Percentiles rank a stretch among this genome's conserved stretches.
Evolutionary conservation across 2,113 vertebrate species (phyloP).

Genomic region (Hippocampus zosterae): DNA sequence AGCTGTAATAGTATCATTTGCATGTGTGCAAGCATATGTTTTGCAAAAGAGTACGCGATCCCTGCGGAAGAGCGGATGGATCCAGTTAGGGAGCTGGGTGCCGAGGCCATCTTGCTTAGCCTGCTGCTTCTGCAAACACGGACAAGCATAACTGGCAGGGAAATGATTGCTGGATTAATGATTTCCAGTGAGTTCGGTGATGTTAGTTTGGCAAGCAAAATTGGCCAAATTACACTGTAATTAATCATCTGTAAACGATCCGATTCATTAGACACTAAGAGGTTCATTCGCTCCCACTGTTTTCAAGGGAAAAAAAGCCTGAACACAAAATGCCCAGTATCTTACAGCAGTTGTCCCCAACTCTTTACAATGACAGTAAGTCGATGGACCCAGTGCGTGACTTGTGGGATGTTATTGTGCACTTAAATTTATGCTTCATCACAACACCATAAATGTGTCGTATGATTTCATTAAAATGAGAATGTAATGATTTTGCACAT

Average conservation of each 20-base stretch:
- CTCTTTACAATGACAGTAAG: neutral
- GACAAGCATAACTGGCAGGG: neutral
- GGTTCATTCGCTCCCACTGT: neutral
- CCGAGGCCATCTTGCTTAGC: neutral
- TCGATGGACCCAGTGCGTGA: neutral
- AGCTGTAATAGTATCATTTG: constrained; percentile 33
- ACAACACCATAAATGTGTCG: neutral
- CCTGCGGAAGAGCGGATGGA: constrained; percentile 6
- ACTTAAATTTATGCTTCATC: neutral
- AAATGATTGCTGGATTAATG: constrained; percentile 1
- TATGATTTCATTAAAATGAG: neutral
- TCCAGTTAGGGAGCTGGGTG: neutral
- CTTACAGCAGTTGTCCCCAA: neutral
- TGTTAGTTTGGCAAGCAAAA: constrained; percentile 5
- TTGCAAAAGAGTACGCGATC: neutral
- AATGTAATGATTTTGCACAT: neutral
- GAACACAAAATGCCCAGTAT: neutral
- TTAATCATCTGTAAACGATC: neutral
- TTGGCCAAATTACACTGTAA: neutral
- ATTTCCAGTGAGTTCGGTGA: neutral
- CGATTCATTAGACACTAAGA: neutral
- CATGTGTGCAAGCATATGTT: constrained; percentile 5
- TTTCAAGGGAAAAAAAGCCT: neutral
- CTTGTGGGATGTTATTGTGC: neutral
- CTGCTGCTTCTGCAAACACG: neutral